A percentile compares a stretch with the other conserved stretches of the same genome.
Conservation (phyloP, 2,113 vertebrate genomes). For the Cinclus cinclus region DNA sequence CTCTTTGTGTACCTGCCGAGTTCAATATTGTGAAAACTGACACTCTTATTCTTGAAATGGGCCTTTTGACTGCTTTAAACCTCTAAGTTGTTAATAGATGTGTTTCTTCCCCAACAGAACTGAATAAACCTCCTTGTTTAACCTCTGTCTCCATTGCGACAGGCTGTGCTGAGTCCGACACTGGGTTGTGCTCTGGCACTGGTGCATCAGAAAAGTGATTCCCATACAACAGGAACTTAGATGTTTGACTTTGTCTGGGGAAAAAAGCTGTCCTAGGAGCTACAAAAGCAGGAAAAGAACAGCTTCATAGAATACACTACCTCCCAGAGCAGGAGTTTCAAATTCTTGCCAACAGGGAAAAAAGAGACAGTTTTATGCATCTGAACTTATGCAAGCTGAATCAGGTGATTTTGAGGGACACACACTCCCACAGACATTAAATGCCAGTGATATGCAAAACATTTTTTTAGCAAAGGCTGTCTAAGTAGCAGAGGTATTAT, state of each 20-base stretch:
- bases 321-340: constrained; percentile 10
- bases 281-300: constrained; percentile 62
- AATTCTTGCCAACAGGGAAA: constrained; percentile 5
- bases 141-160: constrained; percentile 37
- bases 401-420: background rate
- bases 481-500: background rate
- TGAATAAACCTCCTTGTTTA: constrained; percentile 67
- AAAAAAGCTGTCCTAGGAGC: constrained; percentile 52
- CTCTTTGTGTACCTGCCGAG: constrained; percentile 59
- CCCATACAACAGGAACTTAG: constrained; percentile 38
- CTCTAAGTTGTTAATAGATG: constrained; percentile 36
- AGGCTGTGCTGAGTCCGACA: background rate
- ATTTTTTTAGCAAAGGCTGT: background rate
- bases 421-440: background rate
- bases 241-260: constrained; percentile 55
- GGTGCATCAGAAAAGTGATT: constrained; percentile 31
- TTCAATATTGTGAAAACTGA: constrained; percentile 61
- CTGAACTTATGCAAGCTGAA: background rate
- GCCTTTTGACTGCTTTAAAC: constrained; percentile 62
- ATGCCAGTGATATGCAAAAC: background rate
- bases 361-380: background rate
- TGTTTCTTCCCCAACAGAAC: constrained; percentile 59
- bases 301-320: constrained; percentile 11
- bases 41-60: constrained; percentile 62
- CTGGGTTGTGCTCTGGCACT: background rate